Evolutionary conservation across 2,888 invertebrate genomes (phyloP).

Genomic region (Noctua janthe): DNA sequence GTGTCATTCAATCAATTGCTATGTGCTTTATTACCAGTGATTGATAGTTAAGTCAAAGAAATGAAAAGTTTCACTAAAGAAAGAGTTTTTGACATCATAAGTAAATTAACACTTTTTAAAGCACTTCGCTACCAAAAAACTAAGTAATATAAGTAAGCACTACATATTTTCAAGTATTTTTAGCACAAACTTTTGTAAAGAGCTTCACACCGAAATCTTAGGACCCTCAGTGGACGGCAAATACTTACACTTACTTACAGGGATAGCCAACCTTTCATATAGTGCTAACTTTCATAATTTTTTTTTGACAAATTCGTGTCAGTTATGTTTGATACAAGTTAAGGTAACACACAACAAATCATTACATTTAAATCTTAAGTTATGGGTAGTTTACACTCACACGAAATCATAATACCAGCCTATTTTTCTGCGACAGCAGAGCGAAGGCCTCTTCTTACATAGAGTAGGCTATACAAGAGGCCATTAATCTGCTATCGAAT

Average conservation of each 20-base stretch:
- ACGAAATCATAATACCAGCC: too few species aligned
- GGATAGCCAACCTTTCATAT: background rate
- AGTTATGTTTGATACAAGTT: too few species aligned
- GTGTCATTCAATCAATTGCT: too few species aligned
- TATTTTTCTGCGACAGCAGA: too few species aligned
- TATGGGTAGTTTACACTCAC: too few species aligned
- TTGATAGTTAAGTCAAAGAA: background rate
- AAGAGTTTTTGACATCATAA: background rate
- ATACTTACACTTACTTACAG: constrained; percentile 32
- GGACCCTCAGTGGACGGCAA: constrained; percentile 23
- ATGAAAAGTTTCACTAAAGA: background rate
- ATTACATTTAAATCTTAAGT: too few species aligned
- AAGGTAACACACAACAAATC: too few species aligned
- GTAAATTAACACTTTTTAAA: background rate
- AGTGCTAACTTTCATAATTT: background rate
- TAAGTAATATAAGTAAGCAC: constrained; percentile 21
- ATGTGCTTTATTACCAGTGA: too few species aligned
- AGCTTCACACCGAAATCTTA: constrained; percentile 24
- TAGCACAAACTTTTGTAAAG: constrained; percentile 22
- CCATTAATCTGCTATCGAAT: too few species aligned
- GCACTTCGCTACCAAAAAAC: background rate
- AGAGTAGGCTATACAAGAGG: too few species aligned
- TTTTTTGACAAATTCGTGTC: too few species aligned
- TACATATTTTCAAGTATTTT: constrained; percentile 31
- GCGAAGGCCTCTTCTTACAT: too few species aligned